Conservation (phyloP, 1,140 invertebrate genomes). For the Conus betulinus region DNA sequence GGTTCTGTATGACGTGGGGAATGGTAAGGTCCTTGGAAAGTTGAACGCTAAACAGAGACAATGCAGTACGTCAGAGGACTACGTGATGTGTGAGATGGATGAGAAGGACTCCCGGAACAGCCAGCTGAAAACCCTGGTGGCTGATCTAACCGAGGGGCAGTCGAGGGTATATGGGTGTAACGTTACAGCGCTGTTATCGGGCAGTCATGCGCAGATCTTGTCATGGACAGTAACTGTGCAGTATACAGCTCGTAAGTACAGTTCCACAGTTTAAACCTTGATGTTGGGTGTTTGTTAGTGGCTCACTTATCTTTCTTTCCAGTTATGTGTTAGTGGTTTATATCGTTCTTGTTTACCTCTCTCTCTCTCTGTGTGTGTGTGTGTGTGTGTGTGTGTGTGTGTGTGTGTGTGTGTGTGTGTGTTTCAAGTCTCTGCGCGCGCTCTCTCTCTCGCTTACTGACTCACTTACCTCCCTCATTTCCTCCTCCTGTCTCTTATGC, state of each 20-base stretch:
- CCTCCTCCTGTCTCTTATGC: too few relatives aligned
- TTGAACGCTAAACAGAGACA: background rate
- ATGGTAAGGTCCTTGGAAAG: background rate
- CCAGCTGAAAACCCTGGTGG: background rate
- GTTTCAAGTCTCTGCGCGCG: background rate
- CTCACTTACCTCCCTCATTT: background rate
- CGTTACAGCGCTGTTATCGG: constrained; percentile 1
- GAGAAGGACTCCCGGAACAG: background rate
- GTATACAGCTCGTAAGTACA: background rate
- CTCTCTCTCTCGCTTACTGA: background rate
- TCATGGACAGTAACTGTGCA: constrained; percentile 17
- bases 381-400: background rate
- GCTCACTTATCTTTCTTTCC: too few relatives aligned
- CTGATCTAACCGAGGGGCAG: background rate
- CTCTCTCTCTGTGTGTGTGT: background rate
- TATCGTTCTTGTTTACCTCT: too few relatives aligned
- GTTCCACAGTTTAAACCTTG: background rate
- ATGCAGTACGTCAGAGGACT: constrained; percentile 6
- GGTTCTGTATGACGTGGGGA: background rate
- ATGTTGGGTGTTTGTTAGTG: background rate
- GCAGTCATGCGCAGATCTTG: background rate
- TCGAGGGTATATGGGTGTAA: constrained; percentile 33
- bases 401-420: background rate
- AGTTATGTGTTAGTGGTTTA: too few relatives aligned
- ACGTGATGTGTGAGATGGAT: constrained; percentile 3